phyloP scores from a whole-genome alignment of 2,888 invertebrate genomes.

The Blera fallax region DNA sequence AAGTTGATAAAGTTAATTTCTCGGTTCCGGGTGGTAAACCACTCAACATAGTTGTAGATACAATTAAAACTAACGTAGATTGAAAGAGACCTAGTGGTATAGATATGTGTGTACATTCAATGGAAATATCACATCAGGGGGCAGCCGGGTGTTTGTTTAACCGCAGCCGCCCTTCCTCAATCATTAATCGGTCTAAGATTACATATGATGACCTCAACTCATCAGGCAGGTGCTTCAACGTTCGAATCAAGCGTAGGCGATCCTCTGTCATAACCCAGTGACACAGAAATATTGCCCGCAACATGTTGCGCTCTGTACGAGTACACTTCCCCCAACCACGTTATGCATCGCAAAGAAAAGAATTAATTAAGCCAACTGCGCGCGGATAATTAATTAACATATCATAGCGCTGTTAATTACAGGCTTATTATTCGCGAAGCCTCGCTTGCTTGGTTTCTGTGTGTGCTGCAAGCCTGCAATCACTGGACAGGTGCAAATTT shows the following conservation, averaged over 20 bases:
- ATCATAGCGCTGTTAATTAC: constrained; percentile 67
- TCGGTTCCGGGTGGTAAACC: constrained; percentile 61
- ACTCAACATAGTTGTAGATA: constrained; percentile 45
- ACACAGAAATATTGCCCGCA: constrained; percentile 57
- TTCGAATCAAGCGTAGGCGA: constrained; percentile 53
- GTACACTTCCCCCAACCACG: not conserved
- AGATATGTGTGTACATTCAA: not conserved
- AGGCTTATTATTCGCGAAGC: constrained; percentile 61
- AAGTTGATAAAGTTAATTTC: constrained; percentile 54
- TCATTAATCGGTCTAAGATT: constrained; percentile 40
- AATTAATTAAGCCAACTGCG: constrained; percentile 67
- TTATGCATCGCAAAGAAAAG: constrained; percentile 16
- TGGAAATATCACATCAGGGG: not conserved
- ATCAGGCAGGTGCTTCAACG: constrained; percentile 25
- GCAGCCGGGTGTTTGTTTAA: not conserved
- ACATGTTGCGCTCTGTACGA: constrained; percentile 22
- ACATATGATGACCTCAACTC: constrained; percentile 39
- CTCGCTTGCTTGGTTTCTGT: constrained; percentile 33
- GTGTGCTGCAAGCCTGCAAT: constrained; percentile 41
- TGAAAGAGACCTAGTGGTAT: too few relatives aligned
- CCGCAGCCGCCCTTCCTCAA: constrained; percentile 8
- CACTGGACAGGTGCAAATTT: constrained; percentile 72
- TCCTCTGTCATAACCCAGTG: constrained; percentile 60
- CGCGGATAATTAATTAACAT: constrained; percentile 71
- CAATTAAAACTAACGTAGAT: constrained; percentile 41